Evolutionary conservation across 1,140 invertebrate species (phyloP).

Genomic region (Agrypnia vestita): DNA sequence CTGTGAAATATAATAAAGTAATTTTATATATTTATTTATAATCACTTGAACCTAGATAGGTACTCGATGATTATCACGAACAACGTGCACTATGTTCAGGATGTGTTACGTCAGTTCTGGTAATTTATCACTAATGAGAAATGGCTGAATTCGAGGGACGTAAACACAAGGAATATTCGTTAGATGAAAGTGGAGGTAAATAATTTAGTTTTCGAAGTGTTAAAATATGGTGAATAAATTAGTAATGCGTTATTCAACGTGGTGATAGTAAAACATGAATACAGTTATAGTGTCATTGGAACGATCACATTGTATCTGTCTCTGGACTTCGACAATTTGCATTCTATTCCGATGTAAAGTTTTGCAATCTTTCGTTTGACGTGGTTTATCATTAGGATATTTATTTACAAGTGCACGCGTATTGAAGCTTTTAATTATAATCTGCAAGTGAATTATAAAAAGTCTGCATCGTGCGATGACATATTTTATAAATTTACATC

Average conservation of each 20-base stretch:
- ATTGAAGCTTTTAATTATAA: not conserved
- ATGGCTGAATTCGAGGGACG: conserved; percentile 54
- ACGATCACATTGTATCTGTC: conserved; percentile 24
- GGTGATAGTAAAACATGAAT: conserved; percentile 35
- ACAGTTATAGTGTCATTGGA: conserved; percentile 15
- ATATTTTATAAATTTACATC: conserved; percentile 38
- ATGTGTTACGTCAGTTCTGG: conserved; percentile 55
- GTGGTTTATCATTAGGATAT: conserved; percentile 29
- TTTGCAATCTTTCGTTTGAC: conserved; percentile 45
- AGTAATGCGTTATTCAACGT: not conserved
- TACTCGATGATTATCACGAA: conserved; percentile 35
- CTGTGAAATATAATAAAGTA: not conserved
- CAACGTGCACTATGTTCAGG: conserved; percentile 43
- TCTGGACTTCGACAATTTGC: conserved; percentile 34
- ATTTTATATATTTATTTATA: not conserved
- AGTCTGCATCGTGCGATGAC: conserved; percentile 24
- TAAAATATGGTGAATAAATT: conserved; percentile 35
- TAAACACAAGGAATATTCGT: conserved; percentile 53
- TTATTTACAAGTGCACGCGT: not conserved
- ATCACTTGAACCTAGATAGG: conserved; percentile 15
- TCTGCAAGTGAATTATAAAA: conserved; percentile 11
- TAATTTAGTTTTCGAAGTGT: conserved; percentile 36
- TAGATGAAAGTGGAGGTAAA: conserved; percentile 53
- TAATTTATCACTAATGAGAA: conserved; percentile 49
- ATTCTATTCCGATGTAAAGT: conserved; percentile 40